phyloP scores from a whole-genome alignment of 1,140 invertebrate genomes.

The Venustaconcha ellipsiformis region DNA sequence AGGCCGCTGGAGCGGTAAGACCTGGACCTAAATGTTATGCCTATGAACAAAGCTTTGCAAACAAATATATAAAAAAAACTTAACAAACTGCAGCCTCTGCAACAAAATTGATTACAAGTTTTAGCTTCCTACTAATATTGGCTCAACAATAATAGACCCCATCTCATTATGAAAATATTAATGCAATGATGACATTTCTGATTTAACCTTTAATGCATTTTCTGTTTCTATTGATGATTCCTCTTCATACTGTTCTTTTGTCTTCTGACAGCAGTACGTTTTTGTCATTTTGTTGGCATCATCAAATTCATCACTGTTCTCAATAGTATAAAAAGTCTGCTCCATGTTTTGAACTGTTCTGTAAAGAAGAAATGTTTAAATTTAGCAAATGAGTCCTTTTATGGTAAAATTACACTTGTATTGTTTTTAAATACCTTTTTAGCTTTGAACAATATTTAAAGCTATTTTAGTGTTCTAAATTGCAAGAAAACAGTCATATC shows the following conservation, averaged over 20 bases:
- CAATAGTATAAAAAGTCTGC: conserved; percentile 3
- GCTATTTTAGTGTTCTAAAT: not conserved
- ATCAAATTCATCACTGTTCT: conserved; percentile 32
- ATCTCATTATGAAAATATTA: too few species aligned
- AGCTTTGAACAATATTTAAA: not conserved
- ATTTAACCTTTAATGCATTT: conserved; percentile 17
- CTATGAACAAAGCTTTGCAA: too few species aligned
- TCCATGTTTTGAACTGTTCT: not conserved
- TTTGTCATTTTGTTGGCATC: conserved; percentile 6
- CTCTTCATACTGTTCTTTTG: conserved; percentile 20
- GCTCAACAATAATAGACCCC: too few species aligned
- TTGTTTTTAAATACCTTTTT: not conserved
- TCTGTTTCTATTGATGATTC: conserved; percentile 18
- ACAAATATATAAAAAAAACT: too few species aligned
- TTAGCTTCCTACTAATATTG: too few species aligned
- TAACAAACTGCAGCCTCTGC: too few species aligned
- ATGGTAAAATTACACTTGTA: not conserved
- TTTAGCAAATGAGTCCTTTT: not conserved
- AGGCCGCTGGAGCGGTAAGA: too few species aligned
- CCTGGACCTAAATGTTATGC: too few species aligned
- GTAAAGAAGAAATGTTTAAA: conserved; percentile 1
- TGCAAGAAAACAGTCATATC: not conserved
- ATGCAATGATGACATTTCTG: too few species aligned
- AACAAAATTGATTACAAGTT: too few species aligned
- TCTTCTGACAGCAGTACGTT: conserved; percentile 17